These are phyloP conservation scores for Perca schrenkii DNA, from an alignment of 2,113 vertebrate genomes.

Conservation along the genomic window DNA sequence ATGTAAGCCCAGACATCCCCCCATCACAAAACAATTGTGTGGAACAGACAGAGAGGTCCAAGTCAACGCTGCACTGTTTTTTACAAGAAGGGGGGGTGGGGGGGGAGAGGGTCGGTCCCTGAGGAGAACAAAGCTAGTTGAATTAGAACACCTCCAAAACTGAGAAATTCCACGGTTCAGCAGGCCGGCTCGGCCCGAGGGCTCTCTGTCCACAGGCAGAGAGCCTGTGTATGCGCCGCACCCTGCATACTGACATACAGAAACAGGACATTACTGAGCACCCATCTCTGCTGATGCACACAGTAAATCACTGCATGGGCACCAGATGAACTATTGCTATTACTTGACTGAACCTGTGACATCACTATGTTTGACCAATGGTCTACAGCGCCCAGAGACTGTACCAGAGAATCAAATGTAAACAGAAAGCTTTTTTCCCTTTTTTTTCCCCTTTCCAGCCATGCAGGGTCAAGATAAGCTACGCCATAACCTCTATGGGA, in stretches of 20 bases:
- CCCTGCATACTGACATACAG: constrained; percentile 41
- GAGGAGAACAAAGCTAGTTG: constrained; percentile 70
- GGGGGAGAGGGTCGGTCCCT: constrained; percentile 48
- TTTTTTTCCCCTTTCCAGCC: constrained; percentile 36
- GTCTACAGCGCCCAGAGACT: constrained; percentile 59
- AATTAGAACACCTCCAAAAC: constrained; percentile 77
- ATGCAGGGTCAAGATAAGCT: constrained; percentile 71
- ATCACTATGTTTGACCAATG: constrained; percentile 79
- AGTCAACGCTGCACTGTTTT: constrained; percentile 65
- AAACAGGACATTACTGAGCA: constrained; percentile 46
- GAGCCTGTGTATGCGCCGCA: constrained; percentile 51
- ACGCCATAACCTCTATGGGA: constrained; percentile 58
- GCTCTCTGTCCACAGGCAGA: constrained; percentile 61
- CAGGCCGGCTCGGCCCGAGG: constrained; percentile 62
- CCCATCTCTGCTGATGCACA: constrained; percentile 48
- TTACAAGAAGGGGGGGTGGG: background rate
- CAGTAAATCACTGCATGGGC: constrained; percentile 50
- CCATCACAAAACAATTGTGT: constrained; percentile 78
- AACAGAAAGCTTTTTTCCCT: constrained; percentile 58
- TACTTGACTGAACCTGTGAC: constrained; percentile 76
- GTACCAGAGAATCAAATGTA: constrained; percentile 59
- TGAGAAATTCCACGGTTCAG: constrained; percentile 76
- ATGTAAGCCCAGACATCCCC: constrained; percentile 77
- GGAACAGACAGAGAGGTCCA: constrained; percentile 65
- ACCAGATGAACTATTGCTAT: constrained; percentile 56